Percentiles rank a stretch among this genome's conserved stretches.
These are phyloP conservation scores for Esox lucius DNA, from an alignment of 2,797 vertebrate species.

Conservation along the genomic window DNA sequence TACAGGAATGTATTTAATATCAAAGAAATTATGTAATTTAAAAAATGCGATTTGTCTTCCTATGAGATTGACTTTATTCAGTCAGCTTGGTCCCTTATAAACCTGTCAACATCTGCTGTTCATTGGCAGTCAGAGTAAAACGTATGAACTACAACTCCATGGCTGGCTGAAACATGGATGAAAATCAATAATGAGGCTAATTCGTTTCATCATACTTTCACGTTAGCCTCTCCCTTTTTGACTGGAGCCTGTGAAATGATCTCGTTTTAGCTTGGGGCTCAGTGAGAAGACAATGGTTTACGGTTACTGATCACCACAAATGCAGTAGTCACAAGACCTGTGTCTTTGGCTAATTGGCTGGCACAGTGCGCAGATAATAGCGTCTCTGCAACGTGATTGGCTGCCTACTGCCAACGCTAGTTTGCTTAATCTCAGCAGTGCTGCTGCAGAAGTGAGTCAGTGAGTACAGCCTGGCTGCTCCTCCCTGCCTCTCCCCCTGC, in stretches of 20 bases:
- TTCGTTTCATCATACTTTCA: not conserved
- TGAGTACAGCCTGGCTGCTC: conserved; percentile 53
- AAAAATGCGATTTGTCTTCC: too few relatives aligned
- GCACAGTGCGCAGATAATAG: not conserved
- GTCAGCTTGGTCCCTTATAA: too few relatives aligned
- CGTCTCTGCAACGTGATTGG: conserved; percentile 62
- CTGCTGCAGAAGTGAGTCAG: conserved; percentile 73
- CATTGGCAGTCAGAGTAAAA: too few relatives aligned
- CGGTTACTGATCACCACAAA: conserved; percentile 44
- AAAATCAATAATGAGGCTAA: not conserved
- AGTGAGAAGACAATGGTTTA: conserved; percentile 52
- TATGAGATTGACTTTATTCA: too few relatives aligned
- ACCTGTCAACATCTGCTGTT: too few relatives aligned
- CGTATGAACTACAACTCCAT: too few relatives aligned
- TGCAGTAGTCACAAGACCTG: conserved; percentile 64
- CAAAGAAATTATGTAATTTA: too few relatives aligned
- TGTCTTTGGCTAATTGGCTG: conserved; percentile 36
- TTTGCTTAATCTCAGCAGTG: conserved; percentile 17
- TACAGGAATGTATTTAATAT: too few relatives aligned
- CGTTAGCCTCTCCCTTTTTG: not conserved
- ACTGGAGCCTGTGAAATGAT: conserved; percentile 47
- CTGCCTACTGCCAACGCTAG: conserved; percentile 18
- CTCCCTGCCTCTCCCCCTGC: not conserved
- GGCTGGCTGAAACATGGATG: too few relatives aligned
- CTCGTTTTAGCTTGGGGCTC: conserved; percentile 43